Evolutionary conservation across 2,113 vertebrate genomes (phyloP), one percentile per base, ranked within the genome.

Genomic region (Psittacula cyanocephala): DNA sequence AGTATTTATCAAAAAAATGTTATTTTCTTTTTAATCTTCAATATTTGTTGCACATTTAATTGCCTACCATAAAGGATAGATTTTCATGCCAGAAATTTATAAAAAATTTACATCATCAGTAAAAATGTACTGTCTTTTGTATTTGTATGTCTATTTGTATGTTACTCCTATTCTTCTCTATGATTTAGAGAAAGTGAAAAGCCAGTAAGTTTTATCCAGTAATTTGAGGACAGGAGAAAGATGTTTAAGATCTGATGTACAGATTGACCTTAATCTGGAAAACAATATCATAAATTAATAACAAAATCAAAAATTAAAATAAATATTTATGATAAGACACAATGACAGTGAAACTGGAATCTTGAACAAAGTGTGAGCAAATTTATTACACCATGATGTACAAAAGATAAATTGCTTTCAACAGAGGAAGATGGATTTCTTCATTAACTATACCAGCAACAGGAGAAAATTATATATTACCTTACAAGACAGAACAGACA

Each of bases 371-470:
- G 23, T 65, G 43, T 9, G 5, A 91, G 13, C 20, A 86, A 95
- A 83, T 59, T 6, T 67, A 70, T 91, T 68, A n/a, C 25, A 77
- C 18, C 43, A 24, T 57, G 12, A 47, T 52, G 24, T 43, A 60
- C 20, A 70, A 68, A 91, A 91, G 50, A 78, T n/a, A 91, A 90
- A 94, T 86, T 93, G 50, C 33, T 86, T 88, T 79, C 64, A 84
- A 64, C 6, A 76, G 33, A 60, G 47, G 29, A 96, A 82, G 86
- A 93, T n/a, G 33, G 68, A 95, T 92, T 88, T 93, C 83, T 88
- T 88, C 76, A 92, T 88, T 96, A 95, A 83, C 27, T 75, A 10
- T 27, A 71, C 0, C 1, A 92, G 76, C 31, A 91, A 60, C 24
- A 76, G 33, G 9, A 84, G 44, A 93, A 93, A 89, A 94, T 70